A percentile compares a stretch with the other conserved stretches of the same genome.
Conservation (phyloP, 2,888 invertebrate species). For the Frankliniella intonsa region DNA sequence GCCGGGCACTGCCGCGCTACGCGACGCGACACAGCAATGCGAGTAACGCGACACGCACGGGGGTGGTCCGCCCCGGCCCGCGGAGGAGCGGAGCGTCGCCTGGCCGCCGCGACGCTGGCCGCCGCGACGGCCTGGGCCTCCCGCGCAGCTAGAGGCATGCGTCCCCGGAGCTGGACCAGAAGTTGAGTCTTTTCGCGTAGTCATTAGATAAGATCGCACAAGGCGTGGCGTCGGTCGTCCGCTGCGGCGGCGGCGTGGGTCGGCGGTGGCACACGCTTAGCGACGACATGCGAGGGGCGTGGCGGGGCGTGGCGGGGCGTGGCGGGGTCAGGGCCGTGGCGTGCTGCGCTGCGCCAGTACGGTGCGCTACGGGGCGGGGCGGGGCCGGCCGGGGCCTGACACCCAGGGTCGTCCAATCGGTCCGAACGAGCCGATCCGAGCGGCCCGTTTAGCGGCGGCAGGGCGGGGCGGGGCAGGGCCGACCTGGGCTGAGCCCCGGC, state of each 20-base stretch:
- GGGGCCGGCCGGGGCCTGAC: neutral
- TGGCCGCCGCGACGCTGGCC: too few relatives aligned
- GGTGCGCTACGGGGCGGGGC: neutral
- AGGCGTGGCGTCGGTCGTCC: neutral
- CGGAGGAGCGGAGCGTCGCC: too few relatives aligned
- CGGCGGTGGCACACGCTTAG: neutral
- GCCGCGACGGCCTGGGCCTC: too few relatives aligned
- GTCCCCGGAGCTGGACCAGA: neutral
- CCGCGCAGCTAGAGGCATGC: neutral
- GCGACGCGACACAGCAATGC: neutral
- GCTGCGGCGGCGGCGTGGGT: neutral
- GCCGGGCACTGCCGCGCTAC: neutral
- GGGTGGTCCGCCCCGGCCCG: neutral
- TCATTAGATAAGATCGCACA: neutral
- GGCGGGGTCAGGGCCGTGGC: constrained; percentile 17
- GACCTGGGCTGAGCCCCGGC: neutral
- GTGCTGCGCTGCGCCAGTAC: neutral
- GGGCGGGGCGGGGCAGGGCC: neutral
- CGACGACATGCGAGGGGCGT: neutral
- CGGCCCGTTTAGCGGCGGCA: neutral
- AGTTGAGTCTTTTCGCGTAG: neutral
- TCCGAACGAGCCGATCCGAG: neutral
- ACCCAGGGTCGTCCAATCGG: neutral
- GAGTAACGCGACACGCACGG: neutral
- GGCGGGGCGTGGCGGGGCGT: constrained; percentile 1